Percentiles rank a stretch among this genome's conserved stretches.
phyloP scores from a whole-genome alignment of 2,888 invertebrate genomes.

The Melinaea marsaeus region DNA sequence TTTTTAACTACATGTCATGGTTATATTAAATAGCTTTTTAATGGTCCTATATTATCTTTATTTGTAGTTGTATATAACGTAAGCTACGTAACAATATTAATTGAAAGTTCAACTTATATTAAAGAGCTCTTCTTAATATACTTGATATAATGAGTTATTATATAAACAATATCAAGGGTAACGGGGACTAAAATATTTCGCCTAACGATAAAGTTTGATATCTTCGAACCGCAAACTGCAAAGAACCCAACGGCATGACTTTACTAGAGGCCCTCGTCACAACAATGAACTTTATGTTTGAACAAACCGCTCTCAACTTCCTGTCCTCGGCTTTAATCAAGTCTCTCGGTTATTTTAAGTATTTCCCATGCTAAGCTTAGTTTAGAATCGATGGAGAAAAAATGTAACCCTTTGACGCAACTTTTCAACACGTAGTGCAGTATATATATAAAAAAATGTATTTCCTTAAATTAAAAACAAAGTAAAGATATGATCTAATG shows the following conservation, averaged over 20 bases:
- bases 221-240: no score
- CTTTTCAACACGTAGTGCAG: neutral
- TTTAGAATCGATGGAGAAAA: neutral
- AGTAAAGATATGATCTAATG: no score
- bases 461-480: no score
- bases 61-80: no score
- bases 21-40: no score
- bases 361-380: conserved; percentile 11
- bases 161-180: neutral
- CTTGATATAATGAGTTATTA: neutral
- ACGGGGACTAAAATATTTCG: neutral
- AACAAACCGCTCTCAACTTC: conserved; percentile 22
- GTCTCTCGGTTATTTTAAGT: conserved; percentile 13
- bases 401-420: no score
- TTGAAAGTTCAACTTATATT: no score
- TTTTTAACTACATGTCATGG: no score
- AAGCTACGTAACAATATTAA: no score
- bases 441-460: no score
- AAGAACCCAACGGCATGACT: conserved; percentile 20
- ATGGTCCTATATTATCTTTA: no score
- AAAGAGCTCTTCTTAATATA: neutral
- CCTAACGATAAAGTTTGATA: conserved; percentile 9
- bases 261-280: conserved; percentile 24
- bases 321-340: conserved; percentile 14
- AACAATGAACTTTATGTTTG: conserved; percentile 24